Evolutionary conservation across 2,113 vertebrate species (phyloP).

Genomic region (Pongo pygmaeus): DNA sequence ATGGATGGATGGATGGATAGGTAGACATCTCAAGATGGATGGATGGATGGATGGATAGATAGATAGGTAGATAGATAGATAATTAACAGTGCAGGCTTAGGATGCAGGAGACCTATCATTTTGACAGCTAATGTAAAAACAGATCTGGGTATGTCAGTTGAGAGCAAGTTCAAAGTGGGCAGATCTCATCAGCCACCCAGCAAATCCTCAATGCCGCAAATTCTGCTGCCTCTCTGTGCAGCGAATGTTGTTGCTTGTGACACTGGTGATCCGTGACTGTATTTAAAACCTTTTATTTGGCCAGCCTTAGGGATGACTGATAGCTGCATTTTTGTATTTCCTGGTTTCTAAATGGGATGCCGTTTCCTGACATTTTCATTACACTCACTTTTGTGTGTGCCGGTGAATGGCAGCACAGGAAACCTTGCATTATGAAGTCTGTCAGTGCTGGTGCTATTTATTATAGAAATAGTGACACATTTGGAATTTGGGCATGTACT

Average conservation of each 20-base stretch:
- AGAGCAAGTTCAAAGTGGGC: neutral
- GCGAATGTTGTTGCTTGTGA: neutral
- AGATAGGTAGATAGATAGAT: no score
- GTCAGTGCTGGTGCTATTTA: constrained; percentile 36
- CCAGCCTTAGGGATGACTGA: constrained; percentile 62
- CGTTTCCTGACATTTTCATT: constrained; percentile 56
- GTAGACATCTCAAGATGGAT: no score
- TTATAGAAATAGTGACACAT: constrained; percentile 3
- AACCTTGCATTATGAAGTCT: constrained; percentile 42
- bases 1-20: no score
- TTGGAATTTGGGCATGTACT: neutral
- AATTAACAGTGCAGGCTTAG: no score
- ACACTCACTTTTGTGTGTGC: constrained; percentile 19
- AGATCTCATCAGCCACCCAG: neutral
- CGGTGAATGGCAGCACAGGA: constrained; percentile 20
- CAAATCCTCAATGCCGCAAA: neutral
- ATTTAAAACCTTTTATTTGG: constrained; percentile 46
- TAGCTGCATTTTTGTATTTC: constrained; percentile 16
- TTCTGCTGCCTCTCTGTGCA: neutral
- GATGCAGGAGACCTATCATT: neutral
- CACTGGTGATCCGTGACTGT: neutral
- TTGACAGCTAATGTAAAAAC: neutral
- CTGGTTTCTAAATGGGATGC: constrained; percentile 44
- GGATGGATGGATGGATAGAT: no score
- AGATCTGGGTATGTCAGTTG: no score